Conservation (phyloP, 2,888 invertebrate genomes). For the Eledona agricola region DNA sequence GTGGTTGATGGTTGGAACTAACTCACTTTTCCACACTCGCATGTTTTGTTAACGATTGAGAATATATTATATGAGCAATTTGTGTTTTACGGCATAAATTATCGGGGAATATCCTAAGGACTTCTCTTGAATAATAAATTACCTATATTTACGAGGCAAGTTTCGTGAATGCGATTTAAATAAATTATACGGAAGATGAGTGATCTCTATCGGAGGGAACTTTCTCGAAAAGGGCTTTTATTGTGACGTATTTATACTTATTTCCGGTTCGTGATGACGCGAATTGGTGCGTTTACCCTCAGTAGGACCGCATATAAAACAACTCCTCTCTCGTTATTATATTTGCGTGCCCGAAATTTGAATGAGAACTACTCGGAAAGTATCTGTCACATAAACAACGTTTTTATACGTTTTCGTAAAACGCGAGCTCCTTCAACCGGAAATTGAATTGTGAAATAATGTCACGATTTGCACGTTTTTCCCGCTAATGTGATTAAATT, state of each 20-base stretch:
- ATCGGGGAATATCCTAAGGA: slow-evolving; percentile 2
- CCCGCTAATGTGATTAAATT: slow-evolving; percentile 14
- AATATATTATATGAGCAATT: too few species aligned
- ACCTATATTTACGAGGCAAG: slow-evolving; percentile 7
- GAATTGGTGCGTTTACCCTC: slow-evolving; percentile 7
- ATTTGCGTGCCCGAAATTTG: slow-evolving; percentile 40
- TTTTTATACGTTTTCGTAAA: slow-evolving; percentile 23
- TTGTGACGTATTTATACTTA: slow-evolving; percentile 18
- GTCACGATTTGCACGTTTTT: neutral
- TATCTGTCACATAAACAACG: slow-evolving; percentile 41
- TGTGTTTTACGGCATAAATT: too few species aligned
- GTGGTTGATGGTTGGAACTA: too few species aligned
- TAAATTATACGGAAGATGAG: slow-evolving; percentile 20
- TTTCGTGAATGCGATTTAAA: slow-evolving; percentile 21
- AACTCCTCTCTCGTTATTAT: slow-evolving; percentile 36
- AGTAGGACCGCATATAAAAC: slow-evolving; percentile 11
- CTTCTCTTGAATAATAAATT: neutral
- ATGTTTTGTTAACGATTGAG: too few species aligned
- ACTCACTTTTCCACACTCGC: too few species aligned
- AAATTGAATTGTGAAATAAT: slow-evolving; percentile 3
- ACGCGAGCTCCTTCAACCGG: neutral
- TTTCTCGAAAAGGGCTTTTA: slow-evolving; percentile 21
- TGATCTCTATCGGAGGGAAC: slow-evolving; percentile 17
- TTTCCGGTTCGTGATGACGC: slow-evolving; percentile 19
- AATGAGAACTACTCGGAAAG: slow-evolving; percentile 39